A percentile compares a stretch with the other conserved stretches of the same genome.
Conservation (phyloP, 2,113 vertebrate species). For the Mastomys natalensis region DNA sequence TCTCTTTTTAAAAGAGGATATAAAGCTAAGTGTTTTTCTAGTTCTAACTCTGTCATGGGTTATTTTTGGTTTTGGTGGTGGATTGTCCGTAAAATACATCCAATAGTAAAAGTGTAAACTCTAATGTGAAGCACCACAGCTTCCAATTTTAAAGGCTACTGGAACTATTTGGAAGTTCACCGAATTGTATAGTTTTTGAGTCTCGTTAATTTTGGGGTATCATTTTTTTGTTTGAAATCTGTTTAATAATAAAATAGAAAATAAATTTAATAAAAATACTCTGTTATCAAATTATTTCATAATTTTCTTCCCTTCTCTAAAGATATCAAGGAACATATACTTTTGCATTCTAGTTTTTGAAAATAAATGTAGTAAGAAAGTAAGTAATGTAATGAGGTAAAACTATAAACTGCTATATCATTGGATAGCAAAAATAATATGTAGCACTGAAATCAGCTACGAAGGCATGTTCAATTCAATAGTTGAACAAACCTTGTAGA, state of each 20-base stretch:
- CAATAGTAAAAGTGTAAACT: background rate
- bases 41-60: background rate
- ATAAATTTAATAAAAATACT: background rate
- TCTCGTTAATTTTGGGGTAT: background rate
- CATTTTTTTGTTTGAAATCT: background rate
- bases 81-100: background rate
- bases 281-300: background rate
- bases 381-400: background rate
- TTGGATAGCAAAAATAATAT: constrained; percentile 12
- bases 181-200: background rate
- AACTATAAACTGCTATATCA: background rate
- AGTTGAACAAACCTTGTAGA: background rate
- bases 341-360: background rate
- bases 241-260: background rate
- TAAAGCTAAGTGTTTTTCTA: background rate
- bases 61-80: background rate
- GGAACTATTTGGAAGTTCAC: background rate
- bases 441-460: background rate
- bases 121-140: background rate
- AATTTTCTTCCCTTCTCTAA: background rate
- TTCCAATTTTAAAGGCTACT: background rate
- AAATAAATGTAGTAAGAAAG: constrained; percentile 16
- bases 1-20: too few relatives aligned
- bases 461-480: background rate
- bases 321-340: background rate